These are phyloP conservation scores for Drosophila nigrodunni DNA, from an alignment of 1,140 invertebrate species.

Conservation along the genomic window DNA sequence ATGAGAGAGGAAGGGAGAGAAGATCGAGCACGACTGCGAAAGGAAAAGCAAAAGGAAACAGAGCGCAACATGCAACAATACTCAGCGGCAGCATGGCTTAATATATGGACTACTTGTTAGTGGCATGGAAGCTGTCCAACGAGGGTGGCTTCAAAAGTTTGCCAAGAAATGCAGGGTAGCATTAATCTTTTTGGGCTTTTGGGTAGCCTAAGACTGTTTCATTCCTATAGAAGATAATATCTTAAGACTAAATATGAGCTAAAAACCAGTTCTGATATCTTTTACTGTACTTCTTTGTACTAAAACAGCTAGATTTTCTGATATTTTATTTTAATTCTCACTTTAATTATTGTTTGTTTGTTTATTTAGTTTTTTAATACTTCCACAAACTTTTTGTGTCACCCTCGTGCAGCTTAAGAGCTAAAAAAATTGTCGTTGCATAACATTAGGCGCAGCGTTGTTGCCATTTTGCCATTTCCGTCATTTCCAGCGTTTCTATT, in stretches of 20 bases:
- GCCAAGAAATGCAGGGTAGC: neutral
- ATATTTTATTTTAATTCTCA: too few species aligned
- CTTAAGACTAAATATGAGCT: too few species aligned
- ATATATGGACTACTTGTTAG: constrained; percentile 22
- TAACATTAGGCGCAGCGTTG: constrained; percentile 45
- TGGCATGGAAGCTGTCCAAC: constrained; percentile 5
- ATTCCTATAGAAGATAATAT: too few species aligned
- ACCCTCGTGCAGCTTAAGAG: constrained; percentile 14
- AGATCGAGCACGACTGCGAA: neutral
- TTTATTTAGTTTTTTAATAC: too few species aligned
- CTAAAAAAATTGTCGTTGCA: constrained; percentile 35
- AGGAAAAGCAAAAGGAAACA: constrained; percentile 36
- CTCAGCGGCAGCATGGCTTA: constrained; percentile 33
- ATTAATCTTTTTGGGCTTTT: too few species aligned
- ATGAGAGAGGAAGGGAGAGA: constrained; percentile 1
- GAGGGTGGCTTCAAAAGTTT: constrained; percentile 24
- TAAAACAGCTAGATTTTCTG: too few species aligned
- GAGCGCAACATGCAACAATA: constrained; percentile 66
- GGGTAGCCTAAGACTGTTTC: too few species aligned
- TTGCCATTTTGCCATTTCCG: constrained; percentile 39
- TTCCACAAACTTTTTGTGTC: neutral
- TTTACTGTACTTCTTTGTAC: too few species aligned
- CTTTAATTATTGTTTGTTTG: neutral
- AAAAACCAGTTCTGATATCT: too few species aligned
- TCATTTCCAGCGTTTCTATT: constrained; percentile 21